Conservation (phyloP, 2,113 vertebrate species). For the Aramus guarauna region DNA sequence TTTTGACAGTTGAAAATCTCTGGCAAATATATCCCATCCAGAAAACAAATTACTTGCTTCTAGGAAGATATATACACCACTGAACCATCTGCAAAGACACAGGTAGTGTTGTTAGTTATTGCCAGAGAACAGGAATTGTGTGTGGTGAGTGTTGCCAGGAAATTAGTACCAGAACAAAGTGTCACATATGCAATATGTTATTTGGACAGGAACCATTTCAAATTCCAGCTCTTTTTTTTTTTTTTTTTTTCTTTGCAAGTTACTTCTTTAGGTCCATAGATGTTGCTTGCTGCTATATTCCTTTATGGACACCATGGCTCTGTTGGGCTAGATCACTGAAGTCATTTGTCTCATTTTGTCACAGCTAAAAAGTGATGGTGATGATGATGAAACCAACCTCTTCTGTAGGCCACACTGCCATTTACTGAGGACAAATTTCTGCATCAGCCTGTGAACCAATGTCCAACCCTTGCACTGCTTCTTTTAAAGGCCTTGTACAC, state of each 20-base stretch:
- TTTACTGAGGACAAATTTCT: background rate
- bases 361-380: background rate
- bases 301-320: background rate
- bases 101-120: slow-evolving; percentile 30
- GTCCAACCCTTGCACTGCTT: background rate
- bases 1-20: slow-evolving; percentile 47
- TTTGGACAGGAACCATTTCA: background rate
- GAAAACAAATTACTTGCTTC: slow-evolving; percentile 19
- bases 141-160: background rate
- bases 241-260: background rate
- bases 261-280: background rate
- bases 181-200: background rate
- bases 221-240: background rate
- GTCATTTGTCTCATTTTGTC: background rate
- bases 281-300: background rate
- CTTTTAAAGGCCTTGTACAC: background rate
- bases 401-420: background rate
- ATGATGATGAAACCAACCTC: background rate
- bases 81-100: background rate
- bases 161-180: slow-evolving; percentile 30
- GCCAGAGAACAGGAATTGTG: background rate
- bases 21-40: background rate
- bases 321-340: background rate
- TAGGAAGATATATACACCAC: background rate
- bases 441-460: background rate